Evolutionary conservation across 2,797 vertebrate species (phyloP), one percentile per base, ranked within the genome.

Genomic region (Pseudochirops corinnae): DNA sequence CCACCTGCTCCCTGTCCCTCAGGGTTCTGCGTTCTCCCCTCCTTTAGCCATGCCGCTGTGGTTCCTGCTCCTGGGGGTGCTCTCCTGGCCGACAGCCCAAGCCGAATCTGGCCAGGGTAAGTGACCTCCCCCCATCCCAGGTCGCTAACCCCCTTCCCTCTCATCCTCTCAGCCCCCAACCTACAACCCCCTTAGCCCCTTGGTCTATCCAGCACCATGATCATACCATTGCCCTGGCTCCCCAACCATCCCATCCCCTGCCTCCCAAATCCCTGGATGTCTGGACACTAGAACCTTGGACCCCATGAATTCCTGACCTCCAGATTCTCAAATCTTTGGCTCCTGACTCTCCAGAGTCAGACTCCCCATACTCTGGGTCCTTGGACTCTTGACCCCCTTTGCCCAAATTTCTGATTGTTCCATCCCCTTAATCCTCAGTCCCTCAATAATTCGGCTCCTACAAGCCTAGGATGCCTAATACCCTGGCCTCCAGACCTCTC

Each of bases 51-150:
- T 94, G 92, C 52, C 92, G 94, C 91, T 58, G 90, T 82, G 94
- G 92, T 90, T 91, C 92, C 90, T 94, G 95, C 58, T 96, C 52
- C 90, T 94, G 93, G 90, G 53, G 39, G 74, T 13, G 67, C 0
- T 57, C 2, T 93, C 62, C 52, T 52, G 74, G 13, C 93, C 14
- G 52, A 5, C 46, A 55, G 14, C 55, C 5, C 53, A 31, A 16
- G 53, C 21, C 62, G 93, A 50, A 12, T 5, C 93, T 16, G 74
- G 5, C 21, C 93, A 56, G 93, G 74, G 93, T 93, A 90, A 93
- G 93, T 93, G 93, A 1, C 26, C 2, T 87, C 9, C 39, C 74
- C 39, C 39, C 9, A 33, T 46, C 39, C 74, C 74, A 46, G 62
- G 50, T 53, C 0, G 60, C 18, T 33, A 24, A 31, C 26, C 1